Conservation (phyloP, 37 sponge, comb jelly and placozoan species). For the Halichondria panicea region DNA sequence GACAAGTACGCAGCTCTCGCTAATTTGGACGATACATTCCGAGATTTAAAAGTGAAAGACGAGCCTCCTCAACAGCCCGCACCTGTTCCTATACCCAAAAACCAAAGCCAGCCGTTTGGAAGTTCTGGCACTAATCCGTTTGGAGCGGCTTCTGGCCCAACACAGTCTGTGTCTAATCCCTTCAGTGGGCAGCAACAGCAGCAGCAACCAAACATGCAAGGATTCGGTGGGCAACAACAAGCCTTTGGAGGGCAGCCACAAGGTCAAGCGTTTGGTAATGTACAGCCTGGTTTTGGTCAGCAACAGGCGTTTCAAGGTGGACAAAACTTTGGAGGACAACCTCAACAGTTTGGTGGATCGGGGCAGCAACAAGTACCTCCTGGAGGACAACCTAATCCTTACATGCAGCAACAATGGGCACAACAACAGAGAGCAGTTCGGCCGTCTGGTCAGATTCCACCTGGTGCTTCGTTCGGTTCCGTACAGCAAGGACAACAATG, state of each 20-base stretch:
- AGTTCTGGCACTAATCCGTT: conserved; percentile 22
- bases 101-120: conserved; percentile 3
- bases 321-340: not conserved
- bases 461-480: too few relatives aligned
- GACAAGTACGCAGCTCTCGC: conserved; percentile 77
- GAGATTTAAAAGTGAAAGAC: conserved; percentile 48
- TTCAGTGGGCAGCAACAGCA: not conserved
- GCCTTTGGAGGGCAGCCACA: not conserved
- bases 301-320: not conserved
- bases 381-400: not conserved
- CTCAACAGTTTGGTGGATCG: conserved; percentile 21
- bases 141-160: not conserved
- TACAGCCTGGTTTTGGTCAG: conserved; percentile 2
- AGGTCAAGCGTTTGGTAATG: conserved; percentile 1
- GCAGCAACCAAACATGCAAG: conserved; percentile 23
- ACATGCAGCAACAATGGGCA: not conserved
- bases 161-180: not conserved
- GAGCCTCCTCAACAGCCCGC: conserved; percentile 18
- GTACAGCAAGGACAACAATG: not conserved
- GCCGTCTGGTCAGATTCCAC: not conserved
- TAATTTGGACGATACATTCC: conserved; percentile 50
- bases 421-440: not conserved
- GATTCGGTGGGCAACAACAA: not conserved
- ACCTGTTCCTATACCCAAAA: conserved; percentile 8
- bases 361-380: not conserved